These are phyloP conservation scores for Opisthograptis luteolata DNA, from an alignment of 2,888 invertebrate species.

Conservation along the genomic window DNA sequence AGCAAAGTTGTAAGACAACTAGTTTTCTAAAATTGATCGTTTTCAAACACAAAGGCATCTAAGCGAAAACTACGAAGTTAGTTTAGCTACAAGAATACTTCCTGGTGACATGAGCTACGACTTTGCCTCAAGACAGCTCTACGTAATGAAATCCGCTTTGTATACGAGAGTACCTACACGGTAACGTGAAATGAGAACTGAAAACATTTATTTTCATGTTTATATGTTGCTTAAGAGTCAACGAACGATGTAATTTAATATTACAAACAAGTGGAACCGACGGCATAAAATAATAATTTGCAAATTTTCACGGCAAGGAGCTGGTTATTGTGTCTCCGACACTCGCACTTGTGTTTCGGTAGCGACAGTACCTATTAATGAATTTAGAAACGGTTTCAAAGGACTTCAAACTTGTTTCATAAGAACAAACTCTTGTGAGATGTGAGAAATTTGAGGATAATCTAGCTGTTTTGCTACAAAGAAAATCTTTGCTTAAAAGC, in stretches of 20 bases:
- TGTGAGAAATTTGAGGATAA: constrained; percentile 10
- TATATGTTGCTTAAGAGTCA: constrained; percentile 21
- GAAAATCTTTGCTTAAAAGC: not conserved
- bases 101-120: constrained; percentile 35
- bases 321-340: constrained; percentile 36
- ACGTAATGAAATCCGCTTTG: constrained; percentile 37
- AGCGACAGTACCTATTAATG: constrained; percentile 37
- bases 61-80: constrained; percentile 27
- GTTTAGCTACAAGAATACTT: constrained; percentile 27
- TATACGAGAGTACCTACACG: constrained; percentile 24
- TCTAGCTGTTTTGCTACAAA: constrained; percentile 6
- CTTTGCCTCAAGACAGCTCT: constrained; percentile 34
- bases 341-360: constrained; percentile 20
- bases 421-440: constrained; percentile 17
- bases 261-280: constrained; percentile 14
- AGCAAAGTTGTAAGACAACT: no score
- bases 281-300: constrained; percentile 9
- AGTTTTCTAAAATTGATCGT: constrained; percentile 31
- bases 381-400: constrained; percentile 24
- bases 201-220: constrained; percentile 22
- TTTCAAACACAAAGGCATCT: constrained; percentile 17
- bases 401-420: constrained; percentile 31
- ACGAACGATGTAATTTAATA: constrained; percentile 16
- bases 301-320: constrained; percentile 13
- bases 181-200: constrained; percentile 4